Evolutionary conservation across 2,888 invertebrate genomes (phyloP).

Genomic region (Stictocephala bisonia): DNA sequence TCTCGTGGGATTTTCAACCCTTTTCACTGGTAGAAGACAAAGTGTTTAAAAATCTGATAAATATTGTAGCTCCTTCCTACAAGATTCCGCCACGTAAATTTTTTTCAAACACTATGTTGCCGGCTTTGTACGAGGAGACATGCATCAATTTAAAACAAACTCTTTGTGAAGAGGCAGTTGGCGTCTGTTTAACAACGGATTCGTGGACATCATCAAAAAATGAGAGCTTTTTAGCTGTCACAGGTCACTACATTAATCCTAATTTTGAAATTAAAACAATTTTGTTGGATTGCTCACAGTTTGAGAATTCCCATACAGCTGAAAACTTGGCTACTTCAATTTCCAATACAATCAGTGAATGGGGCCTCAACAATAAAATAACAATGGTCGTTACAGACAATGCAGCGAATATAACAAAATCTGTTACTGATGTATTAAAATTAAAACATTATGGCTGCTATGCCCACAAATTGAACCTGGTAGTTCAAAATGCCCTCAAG

Average conservation of each 20-base stretch:
- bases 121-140: constrained; percentile 18
- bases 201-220: constrained; percentile 60
- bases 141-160: constrained; percentile 4
- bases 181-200: constrained; percentile 59
- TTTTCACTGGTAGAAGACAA: constrained; percentile 41
- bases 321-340: constrained; percentile 57
- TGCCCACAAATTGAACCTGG: constrained; percentile 12
- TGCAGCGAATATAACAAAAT: constrained; percentile 47
- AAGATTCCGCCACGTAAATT: constrained; percentile 24
- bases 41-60: constrained; percentile 14
- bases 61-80: background rate
- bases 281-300: constrained; percentile 55
- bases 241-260: constrained; percentile 57
- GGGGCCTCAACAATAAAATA: constrained; percentile 59
- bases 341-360: constrained; percentile 56
- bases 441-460: constrained; percentile 55
- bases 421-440: constrained; percentile 47
- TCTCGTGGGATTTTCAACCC: constrained; percentile 33
- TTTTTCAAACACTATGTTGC: constrained; percentile 26
- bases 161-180: background rate
- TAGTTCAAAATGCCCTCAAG: constrained; percentile 8
- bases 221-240: constrained; percentile 59
- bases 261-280: constrained; percentile 57
- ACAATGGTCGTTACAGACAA: constrained; percentile 56
- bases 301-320: constrained; percentile 57